Conservation (phyloP, 2,113 vertebrate species). For the Pseudolaguvia tuberculata region DNA sequence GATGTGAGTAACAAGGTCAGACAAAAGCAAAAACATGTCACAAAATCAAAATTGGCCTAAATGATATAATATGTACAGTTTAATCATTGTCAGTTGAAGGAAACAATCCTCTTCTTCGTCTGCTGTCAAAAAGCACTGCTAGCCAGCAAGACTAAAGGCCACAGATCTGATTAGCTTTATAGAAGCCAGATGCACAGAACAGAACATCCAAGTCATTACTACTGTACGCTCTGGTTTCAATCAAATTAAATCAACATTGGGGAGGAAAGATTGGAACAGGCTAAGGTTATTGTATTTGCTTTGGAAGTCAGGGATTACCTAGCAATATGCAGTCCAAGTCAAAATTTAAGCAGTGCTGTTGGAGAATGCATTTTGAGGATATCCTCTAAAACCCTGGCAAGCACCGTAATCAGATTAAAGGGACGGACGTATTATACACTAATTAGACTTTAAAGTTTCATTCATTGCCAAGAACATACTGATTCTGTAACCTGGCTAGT, state of each 20-base stretch:
- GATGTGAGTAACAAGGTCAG: conserved; percentile 10
- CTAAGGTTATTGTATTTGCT: conserved; percentile 49
- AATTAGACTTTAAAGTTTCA: conserved; percentile 7
- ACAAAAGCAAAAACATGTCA: conserved; percentile 18
- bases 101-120: conserved; percentile 28
- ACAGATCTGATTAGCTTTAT: conserved; percentile 58
- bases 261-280: conserved; percentile 53
- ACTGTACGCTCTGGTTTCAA: conserved; percentile 58
- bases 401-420: conserved; percentile 11
- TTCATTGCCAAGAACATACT: neutral
- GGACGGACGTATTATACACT: conserved; percentile 16
- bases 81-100: conserved; percentile 43
- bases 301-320: conserved; percentile 37
- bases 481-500: conserved; percentile 3
- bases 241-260: conserved; percentile 64
- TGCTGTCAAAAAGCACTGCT: conserved; percentile 49
- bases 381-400: conserved; percentile 23
- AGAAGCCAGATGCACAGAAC: conserved; percentile 60
- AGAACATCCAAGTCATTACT: conserved; percentile 59
- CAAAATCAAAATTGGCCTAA: conserved; percentile 25
- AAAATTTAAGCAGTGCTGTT: conserved; percentile 34
- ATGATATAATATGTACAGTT: conserved; percentile 34
- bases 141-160: conserved; percentile 37
- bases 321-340: conserved; percentile 25
- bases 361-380: conserved; percentile 12